Conservation (phyloP, 2,113 vertebrate genomes). For the Spea bombifrons region DNA sequence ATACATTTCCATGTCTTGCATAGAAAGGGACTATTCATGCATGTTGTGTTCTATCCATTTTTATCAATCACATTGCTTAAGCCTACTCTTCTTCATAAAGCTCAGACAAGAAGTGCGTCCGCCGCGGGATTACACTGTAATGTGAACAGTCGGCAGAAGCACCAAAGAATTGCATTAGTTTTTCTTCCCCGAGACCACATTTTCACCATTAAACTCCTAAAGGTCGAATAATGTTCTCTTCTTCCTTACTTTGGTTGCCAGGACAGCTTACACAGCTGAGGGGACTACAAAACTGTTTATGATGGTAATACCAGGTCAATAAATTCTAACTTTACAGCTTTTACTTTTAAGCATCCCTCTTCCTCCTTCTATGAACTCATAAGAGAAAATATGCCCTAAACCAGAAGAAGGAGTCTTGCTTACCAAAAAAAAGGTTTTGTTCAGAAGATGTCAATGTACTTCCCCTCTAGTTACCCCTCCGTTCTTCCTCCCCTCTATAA, state of each 20-base stretch:
- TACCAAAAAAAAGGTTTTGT: not conserved
- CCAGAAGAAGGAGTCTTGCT: slow-evolving; percentile 4
- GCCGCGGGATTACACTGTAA: too few species aligned
- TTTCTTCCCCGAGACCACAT: not conserved
- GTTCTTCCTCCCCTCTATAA: slow-evolving; percentile 8
- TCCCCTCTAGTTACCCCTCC: slow-evolving; percentile 19
- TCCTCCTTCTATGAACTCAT: not conserved
- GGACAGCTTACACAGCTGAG: not conserved
- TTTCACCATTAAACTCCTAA: not conserved
- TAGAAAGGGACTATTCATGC: too few species aligned
- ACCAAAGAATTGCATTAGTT: too few species aligned
- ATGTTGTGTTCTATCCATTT: too few species aligned
- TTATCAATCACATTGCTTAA: too few species aligned
- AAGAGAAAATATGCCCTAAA: not conserved
- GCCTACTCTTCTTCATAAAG: too few species aligned
- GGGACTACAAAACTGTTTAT: not conserved
- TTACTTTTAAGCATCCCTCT: not conserved
- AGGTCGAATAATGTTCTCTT: not conserved
- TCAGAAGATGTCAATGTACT: slow-evolving; percentile 13
- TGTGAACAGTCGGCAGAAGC: too few species aligned
- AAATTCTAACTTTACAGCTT: not conserved
- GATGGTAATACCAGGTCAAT: slow-evolving; percentile 12
- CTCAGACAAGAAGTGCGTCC: too few species aligned
- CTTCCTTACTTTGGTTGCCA: slow-evolving; percentile 5
- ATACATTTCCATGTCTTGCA: too few species aligned